These are phyloP conservation scores for Cygnus atratus DNA, from an alignment of 2,113 vertebrate genomes.

Conservation along the genomic window DNA sequence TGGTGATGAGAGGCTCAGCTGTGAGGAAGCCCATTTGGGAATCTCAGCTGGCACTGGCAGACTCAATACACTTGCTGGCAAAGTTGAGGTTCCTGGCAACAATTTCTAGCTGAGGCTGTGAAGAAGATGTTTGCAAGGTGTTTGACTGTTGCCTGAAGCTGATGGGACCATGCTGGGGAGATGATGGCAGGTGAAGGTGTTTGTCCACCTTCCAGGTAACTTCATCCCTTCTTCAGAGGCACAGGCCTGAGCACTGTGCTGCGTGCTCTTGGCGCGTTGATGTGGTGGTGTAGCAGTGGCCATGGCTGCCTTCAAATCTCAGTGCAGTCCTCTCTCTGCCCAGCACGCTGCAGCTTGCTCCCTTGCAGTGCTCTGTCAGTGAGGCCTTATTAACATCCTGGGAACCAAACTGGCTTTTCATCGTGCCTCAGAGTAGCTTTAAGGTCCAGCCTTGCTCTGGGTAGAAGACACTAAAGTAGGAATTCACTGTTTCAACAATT, in stretches of 20 bases:
- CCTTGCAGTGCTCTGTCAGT: not conserved
- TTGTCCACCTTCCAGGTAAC: not conserved
- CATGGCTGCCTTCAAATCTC: not conserved
- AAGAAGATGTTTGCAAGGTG: not conserved
- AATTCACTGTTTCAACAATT: not conserved
- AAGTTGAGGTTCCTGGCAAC: not conserved
- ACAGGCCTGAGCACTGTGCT: not conserved
- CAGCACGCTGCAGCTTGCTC: not conserved
- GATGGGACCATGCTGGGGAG: not conserved
- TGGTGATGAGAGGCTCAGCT: slow-evolving; percentile 2
- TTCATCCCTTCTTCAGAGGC: accelerated
- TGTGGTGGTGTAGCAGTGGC: not conserved
- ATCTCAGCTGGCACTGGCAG: slow-evolving; percentile 1
- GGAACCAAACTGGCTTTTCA: not conserved
- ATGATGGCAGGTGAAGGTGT: not conserved
- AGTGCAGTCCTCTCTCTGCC: not conserved
- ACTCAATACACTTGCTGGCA: not conserved
- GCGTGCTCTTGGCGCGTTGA: accelerated
- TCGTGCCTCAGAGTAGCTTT: not conserved
- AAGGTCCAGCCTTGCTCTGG: not conserved
- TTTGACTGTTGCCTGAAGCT: not conserved
- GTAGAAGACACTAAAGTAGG: not conserved
- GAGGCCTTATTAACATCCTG: not conserved
- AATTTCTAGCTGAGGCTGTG: not conserved
- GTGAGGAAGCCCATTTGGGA: not conserved